These are phyloP conservation scores for Suillia variegata DNA, from an alignment of 2,888 invertebrate genomes.

Conservation along the genomic window DNA sequence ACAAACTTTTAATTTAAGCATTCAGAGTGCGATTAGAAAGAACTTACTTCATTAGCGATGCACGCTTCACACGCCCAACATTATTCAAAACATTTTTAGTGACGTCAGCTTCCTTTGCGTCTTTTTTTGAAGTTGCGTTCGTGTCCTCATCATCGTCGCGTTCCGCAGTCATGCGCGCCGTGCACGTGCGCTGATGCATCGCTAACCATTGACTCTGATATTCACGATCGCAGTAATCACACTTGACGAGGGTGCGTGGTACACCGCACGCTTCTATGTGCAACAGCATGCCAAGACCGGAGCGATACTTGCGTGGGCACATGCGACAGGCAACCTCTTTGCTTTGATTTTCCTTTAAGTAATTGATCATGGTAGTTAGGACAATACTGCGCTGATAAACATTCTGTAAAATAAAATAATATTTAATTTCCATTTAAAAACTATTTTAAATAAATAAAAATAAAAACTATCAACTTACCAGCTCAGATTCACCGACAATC, in stretches of 20 bases:
- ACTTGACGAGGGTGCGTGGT: conserved; percentile 36
- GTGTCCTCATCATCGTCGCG: too few relatives aligned
- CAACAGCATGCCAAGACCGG: conserved; percentile 47
- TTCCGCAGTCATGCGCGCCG: conserved; percentile 10
- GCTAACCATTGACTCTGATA: conserved; percentile 34
- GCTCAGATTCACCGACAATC: conserved; percentile 37
- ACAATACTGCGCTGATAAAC: conserved; percentile 35
- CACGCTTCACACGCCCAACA: conserved; percentile 51
- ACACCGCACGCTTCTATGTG: conserved; percentile 52
- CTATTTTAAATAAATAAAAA: conserved; percentile 3
- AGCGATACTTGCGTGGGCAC: conserved; percentile 41
- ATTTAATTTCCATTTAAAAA: too few relatives aligned
- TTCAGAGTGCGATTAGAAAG: too few relatives aligned
- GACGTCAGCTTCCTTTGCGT: neutral
- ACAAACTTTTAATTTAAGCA: too few relatives aligned
- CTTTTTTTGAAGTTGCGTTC: neutral
- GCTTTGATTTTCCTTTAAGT: conserved; percentile 32
- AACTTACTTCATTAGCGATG: conserved; percentile 51
- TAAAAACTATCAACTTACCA: conserved; percentile 37
- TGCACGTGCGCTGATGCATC: conserved; percentile 42
- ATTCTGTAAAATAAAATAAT: conserved; percentile 26
- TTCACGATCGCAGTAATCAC: conserved; percentile 41
- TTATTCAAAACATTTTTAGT: conserved; percentile 37
- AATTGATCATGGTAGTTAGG: conserved; percentile 36
- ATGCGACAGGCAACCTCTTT: conserved; percentile 48